phyloP scores from a whole-genome alignment of 1,140 invertebrate species.

The Drosophila obscura region DNA sequence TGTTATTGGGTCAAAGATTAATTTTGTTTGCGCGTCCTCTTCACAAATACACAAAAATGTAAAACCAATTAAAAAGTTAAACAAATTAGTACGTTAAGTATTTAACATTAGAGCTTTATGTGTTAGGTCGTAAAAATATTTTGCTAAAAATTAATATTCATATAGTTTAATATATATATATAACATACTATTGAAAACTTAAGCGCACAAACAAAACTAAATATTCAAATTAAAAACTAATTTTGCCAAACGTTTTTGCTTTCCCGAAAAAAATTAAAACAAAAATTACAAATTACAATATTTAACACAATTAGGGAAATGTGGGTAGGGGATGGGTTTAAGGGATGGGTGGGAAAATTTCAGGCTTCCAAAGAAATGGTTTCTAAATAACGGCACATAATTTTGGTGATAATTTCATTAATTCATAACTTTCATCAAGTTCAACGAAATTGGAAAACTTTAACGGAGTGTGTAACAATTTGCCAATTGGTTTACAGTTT shows the following conservation, averaged over 20 bases:
- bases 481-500: conserved; percentile 68
- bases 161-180: conserved; percentile 61
- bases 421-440: conserved; percentile 25
- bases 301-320: conserved; percentile 66
- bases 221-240: conserved; percentile 79
- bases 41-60: conserved; percentile 67
- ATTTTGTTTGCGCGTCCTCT: conserved; percentile 58
- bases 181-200: conserved; percentile 79
- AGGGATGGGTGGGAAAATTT: conserved; percentile 24
- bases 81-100: conserved; percentile 71
- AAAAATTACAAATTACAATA: conserved; percentile 82
- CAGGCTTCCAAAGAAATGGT: conserved; percentile 30
- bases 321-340: background rate
- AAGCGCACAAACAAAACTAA: conserved; percentile 80
- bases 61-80: conserved; percentile 76
- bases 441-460: conserved; percentile 53
- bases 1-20: conserved; percentile 51
- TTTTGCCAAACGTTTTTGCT: conserved; percentile 83
- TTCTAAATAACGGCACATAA: conserved; percentile 51
- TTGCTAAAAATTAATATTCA: conserved; percentile 80
- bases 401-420: conserved; percentile 52
- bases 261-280: conserved; percentile 77
- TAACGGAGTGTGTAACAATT: conserved; percentile 74
- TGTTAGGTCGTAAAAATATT: conserved; percentile 72
- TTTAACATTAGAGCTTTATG: conserved; percentile 69